Conservation (phyloP, 2,113 vertebrate species). For the Falco punctatus region DNA sequence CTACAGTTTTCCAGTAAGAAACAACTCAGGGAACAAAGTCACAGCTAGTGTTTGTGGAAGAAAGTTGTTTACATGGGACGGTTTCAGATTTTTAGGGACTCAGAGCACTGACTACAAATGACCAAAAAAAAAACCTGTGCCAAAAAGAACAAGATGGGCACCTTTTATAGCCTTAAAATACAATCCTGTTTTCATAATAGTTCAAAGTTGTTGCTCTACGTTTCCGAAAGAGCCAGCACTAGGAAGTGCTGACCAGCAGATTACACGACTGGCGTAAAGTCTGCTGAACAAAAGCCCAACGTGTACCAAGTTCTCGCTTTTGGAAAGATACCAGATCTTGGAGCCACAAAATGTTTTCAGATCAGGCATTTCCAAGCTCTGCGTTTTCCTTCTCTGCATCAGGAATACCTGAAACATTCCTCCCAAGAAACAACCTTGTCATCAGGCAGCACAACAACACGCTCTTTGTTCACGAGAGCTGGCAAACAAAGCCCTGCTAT, state of each 20-base stretch:
- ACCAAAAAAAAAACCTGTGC: not conserved
- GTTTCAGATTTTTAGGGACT: slow-evolving; percentile 17
- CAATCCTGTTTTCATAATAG: slow-evolving; percentile 43
- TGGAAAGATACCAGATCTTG: not conserved
- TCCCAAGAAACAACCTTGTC: not conserved
- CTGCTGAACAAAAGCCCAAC: not conserved
- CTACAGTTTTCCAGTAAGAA: not conserved
- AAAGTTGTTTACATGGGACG: not conserved
- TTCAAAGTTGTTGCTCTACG: slow-evolving; percentile 16
- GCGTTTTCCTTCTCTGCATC: not conserved
- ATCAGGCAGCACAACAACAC: not conserved
- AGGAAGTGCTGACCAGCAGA: slow-evolving; percentile 48
- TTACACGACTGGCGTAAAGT: not conserved
- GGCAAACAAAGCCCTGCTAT: slow-evolving; percentile 6
- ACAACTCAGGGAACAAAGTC: not conserved
- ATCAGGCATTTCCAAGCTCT: not conserved
- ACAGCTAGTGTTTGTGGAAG: not conserved
- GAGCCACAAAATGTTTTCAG: not conserved
- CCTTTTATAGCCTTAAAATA: slow-evolving; percentile 46
- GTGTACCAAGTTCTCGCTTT: not conserved
- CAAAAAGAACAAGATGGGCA: slow-evolving; percentile 7
- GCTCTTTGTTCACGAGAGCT: not conserved
- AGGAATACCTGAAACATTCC: slow-evolving; percentile 1
- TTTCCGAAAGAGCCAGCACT: not conserved
- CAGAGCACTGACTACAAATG: not conserved